Conservation (phyloP, 2,888 invertebrate genomes). For the Acanthoscelides obtectus region DNA sequence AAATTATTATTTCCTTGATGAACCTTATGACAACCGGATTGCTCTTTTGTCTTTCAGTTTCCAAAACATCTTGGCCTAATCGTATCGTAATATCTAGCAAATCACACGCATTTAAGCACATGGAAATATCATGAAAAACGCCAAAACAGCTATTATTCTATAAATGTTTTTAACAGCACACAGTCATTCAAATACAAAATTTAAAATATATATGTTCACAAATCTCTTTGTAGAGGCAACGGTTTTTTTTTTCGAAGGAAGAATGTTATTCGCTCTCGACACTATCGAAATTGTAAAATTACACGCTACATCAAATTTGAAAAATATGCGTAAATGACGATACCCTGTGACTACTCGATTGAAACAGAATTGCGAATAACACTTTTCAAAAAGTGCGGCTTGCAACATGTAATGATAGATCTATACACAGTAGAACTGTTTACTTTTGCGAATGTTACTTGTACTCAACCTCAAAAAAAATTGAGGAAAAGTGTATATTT, state of each 20-base stretch:
- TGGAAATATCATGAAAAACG: slow-evolving; percentile 1
- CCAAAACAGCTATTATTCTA: slow-evolving; percentile 9
- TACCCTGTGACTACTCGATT: not conserved
- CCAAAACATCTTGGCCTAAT: too few species aligned
- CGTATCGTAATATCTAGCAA: too few species aligned
- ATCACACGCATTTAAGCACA: slow-evolving; percentile 28
- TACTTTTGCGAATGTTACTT: too few species aligned
- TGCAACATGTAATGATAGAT: slow-evolving; percentile 18
- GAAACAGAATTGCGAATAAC: slow-evolving; percentile 11
- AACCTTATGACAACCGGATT: too few species aligned
- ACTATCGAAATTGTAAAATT: not conserved
- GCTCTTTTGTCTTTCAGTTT: too few species aligned
- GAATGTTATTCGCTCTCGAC: not conserved
- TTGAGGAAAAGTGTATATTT: too few species aligned
- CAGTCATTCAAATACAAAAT: slow-evolving; percentile 24
- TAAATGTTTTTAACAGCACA: slow-evolving; percentile 23
- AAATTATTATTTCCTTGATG: too few species aligned
- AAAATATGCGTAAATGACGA: not conserved
- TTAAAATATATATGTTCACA: slow-evolving; percentile 1
- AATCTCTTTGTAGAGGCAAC: not conserved
- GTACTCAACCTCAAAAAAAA: too few species aligned
- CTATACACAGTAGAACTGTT: too few species aligned
- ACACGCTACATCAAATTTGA: not conserved
- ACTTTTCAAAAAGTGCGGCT: slow-evolving; percentile 9
- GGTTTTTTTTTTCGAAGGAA: not conserved